These are phyloP conservation scores for Pristionchus arcanus DNA, from an alignment of 2,888 invertebrate species.

Conservation along the genomic window DNA sequence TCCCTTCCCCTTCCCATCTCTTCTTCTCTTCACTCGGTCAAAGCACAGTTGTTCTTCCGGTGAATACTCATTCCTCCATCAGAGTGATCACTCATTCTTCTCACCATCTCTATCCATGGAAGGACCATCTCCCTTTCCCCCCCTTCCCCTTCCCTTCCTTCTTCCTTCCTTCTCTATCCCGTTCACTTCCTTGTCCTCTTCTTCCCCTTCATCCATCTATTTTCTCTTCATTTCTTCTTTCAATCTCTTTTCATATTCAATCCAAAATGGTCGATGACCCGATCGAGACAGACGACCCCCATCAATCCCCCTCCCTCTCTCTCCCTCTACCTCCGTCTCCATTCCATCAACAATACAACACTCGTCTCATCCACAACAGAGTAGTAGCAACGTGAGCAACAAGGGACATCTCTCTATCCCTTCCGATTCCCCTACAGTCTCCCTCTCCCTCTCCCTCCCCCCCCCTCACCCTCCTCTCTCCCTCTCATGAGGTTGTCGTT, in stretches of 20 bases:
- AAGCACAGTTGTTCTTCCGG: conserved; percentile 45
- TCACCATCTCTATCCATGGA: conserved; percentile 11
- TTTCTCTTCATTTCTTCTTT: not conserved
- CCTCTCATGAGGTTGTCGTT: conserved; percentile 26
- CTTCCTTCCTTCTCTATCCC: not conserved
- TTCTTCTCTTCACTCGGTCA: conserved; percentile 16
- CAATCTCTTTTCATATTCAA: conserved; percentile 3
- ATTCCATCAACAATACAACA: not conserved
- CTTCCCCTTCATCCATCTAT: not conserved
- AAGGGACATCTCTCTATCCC: not conserved
- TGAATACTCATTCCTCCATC: conserved; percentile 11
- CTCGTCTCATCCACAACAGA: not conserved
- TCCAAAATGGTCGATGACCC: too few species aligned
- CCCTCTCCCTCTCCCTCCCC: not conserved
- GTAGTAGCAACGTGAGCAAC: conserved; percentile 5
- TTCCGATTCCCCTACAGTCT: conserved; percentile 6
- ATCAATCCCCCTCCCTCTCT: not conserved
- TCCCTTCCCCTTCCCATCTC: not conserved
- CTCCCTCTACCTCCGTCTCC: not conserved
- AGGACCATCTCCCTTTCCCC: not conserved
- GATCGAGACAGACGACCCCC: not conserved
- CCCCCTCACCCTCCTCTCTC: not conserved
- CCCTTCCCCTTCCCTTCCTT: not conserved
- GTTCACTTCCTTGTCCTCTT: conserved; percentile 11
- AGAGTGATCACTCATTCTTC: not conserved